Evolutionary conservation across 2,113 vertebrate genomes (phyloP).

Genomic region (Columba livia): DNA sequence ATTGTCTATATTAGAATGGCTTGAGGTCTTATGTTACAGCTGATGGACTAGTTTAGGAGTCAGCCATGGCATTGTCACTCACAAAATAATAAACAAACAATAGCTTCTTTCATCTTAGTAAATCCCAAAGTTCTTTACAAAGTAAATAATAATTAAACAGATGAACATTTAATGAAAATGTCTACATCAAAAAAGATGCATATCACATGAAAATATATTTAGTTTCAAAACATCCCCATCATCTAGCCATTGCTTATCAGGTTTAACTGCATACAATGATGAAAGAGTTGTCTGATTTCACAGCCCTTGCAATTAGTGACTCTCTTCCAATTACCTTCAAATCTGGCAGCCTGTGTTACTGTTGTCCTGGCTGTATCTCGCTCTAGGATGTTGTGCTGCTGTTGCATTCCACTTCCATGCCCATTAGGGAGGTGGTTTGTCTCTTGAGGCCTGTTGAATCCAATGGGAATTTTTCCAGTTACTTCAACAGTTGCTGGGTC

Average conservation of each 20-base stretch:
- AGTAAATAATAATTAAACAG: slow-evolving; percentile 43
- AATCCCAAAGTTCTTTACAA: slow-evolving; percentile 14
- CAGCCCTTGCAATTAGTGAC: slow-evolving; percentile 26
- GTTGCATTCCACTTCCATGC: neutral
- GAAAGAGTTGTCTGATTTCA: slow-evolving; percentile 35
- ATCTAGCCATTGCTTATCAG: neutral
- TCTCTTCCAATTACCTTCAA: slow-evolving; percentile 28
- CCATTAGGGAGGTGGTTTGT: neutral
- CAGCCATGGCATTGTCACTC: neutral
- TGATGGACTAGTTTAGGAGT: slow-evolving; percentile 24
- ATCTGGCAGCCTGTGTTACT: neutral
- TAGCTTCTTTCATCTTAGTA: slow-evolving; percentile 33
- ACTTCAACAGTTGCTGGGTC: neutral
- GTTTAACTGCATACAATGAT: neutral
- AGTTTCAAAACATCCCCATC: neutral
- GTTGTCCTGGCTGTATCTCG: neutral
- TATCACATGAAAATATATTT: slow-evolving; percentile 41
- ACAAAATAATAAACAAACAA: slow-evolving; percentile 42
- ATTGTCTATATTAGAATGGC: neutral
- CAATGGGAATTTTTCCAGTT: neutral
- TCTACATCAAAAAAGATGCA: slow-evolving; percentile 40
- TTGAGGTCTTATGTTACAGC: neutral
- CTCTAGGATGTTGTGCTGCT: neutral
- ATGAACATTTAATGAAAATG: slow-evolving; percentile 27
- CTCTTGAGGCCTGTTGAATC: neutral